These are phyloP conservation scores for Eriosoma lanigerum DNA, from an alignment of 1,140 invertebrate species.

Conservation along the genomic window DNA sequence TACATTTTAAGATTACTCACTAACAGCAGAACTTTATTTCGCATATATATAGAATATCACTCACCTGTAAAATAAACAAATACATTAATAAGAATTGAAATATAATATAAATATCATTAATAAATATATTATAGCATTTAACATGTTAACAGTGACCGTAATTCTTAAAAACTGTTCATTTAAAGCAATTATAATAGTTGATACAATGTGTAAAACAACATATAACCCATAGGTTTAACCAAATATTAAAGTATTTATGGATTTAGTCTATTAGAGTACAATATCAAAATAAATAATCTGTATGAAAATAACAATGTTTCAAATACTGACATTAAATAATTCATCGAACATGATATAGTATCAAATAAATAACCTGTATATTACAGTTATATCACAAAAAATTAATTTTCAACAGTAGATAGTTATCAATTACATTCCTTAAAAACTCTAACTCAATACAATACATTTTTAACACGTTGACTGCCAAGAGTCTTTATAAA, in stretches of 20 bases:
- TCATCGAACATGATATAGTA: too few species aligned
- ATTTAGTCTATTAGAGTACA: too few species aligned
- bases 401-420: too few species aligned
- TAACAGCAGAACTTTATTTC: background rate
- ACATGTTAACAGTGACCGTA: background rate
- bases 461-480: too few species aligned
- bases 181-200: background rate
- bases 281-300: too few species aligned
- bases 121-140: background rate
- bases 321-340: too few species aligned
- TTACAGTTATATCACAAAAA: too few species aligned
- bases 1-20: conserved; percentile 18
- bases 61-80: conserved; percentile 39
- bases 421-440: too few species aligned
- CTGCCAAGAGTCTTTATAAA: too few species aligned
- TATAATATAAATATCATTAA: background rate
- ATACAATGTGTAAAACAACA: background rate
- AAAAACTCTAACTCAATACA: too few species aligned
- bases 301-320: too few species aligned
- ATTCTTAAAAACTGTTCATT: background rate
- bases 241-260: background rate
- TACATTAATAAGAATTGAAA: background rate
- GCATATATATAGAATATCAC: background rate
- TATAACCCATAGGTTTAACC: background rate
- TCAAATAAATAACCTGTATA: too few species aligned